Conservation (phyloP, 2,113 vertebrate species). For the Vulpes vulpes region DNA sequence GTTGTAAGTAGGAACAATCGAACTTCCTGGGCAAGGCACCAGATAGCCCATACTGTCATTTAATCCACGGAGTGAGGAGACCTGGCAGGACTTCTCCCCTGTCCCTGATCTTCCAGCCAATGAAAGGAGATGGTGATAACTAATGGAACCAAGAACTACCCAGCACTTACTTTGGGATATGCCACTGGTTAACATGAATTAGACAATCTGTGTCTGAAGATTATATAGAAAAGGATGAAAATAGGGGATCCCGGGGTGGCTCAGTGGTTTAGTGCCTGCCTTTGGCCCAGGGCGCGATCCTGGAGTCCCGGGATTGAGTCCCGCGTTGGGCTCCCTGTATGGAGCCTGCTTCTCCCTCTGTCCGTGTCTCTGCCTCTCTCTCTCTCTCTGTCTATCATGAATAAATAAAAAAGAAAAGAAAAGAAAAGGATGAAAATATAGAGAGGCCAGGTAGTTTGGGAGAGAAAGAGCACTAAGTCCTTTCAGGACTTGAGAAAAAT, state of each 20-base stretch:
- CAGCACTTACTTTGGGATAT: background rate
- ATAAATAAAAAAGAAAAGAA: too few species aligned
- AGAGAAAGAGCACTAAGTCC: background rate
- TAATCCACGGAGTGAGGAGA: background rate
- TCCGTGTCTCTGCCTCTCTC: too few species aligned
- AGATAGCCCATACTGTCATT: background rate
- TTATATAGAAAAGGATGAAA: background rate
- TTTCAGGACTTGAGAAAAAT: constrained; percentile 4
- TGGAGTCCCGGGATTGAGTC: too few species aligned
- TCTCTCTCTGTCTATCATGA: too few species aligned
- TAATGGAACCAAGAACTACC: background rate
- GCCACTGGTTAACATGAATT: background rate
- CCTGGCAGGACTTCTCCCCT: background rate
- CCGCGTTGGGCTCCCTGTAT: too few species aligned
- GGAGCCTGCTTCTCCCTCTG: too few species aligned
- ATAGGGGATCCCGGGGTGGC: too few species aligned
- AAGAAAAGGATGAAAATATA: constrained; percentile 3
- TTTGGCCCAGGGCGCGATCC: too few species aligned
- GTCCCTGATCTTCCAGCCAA: background rate
- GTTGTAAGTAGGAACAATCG: background rate
- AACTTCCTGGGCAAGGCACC: background rate
- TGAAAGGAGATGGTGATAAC: constrained; percentile 18
- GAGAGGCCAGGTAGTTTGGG: background rate
- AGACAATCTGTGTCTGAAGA: background rate
- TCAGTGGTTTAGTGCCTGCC: too few species aligned